These are phyloP conservation scores for Tauraco erythrolophus DNA, from an alignment of 2,113 vertebrate species.

Conservation along the genomic window DNA sequence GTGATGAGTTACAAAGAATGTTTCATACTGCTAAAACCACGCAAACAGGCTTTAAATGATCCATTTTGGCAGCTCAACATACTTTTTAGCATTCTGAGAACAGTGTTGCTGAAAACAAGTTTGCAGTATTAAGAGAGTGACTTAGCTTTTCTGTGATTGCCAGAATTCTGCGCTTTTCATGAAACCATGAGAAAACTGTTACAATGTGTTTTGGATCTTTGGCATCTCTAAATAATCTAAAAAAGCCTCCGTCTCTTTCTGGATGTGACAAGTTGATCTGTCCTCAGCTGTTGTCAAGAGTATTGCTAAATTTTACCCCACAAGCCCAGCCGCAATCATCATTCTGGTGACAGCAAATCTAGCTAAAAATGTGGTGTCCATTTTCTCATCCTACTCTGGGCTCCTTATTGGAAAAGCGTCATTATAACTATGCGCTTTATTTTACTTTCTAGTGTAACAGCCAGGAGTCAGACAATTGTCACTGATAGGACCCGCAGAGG, in stretches of 20 bases:
- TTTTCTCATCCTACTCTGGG: neutral
- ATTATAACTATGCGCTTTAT: neutral
- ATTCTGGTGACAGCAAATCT: neutral
- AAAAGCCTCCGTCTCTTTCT: neutral
- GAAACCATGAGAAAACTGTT: neutral
- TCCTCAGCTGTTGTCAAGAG: neutral
- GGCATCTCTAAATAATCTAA: neutral
- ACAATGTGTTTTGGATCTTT: neutral
- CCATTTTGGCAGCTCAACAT: neutral
- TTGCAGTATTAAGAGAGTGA: neutral
- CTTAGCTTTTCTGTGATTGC: neutral
- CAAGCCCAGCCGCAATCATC: neutral
- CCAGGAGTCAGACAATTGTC: neutral
- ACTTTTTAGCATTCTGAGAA: neutral
- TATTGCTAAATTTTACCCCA: neutral
- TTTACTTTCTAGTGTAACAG: neutral
- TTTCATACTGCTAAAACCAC: neutral
- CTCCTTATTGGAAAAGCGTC: neutral
- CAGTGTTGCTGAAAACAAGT: neutral
- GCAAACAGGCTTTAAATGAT: neutral
- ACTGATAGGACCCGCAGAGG: neutral
- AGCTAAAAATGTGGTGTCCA: neutral
- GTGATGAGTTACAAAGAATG: neutral
- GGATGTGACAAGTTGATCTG: neutral
- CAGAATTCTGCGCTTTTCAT: neutral